Conservation (phyloP, 1,140 invertebrate species). For the Dermatophagoides farinae region DNA sequence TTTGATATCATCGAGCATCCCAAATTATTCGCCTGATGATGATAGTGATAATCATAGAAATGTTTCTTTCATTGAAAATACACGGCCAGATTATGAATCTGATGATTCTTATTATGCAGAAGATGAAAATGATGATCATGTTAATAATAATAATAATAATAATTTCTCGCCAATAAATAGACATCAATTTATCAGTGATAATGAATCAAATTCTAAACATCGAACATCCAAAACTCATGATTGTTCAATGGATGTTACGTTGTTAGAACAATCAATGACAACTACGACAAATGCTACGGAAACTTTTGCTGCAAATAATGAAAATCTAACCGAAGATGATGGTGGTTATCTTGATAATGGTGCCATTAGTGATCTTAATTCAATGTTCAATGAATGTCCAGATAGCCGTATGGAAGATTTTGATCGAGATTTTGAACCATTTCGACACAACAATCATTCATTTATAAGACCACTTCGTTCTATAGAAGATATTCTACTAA, state of each 20-base stretch:
- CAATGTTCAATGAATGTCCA: constrained; percentile 43
- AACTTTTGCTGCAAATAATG: not conserved
- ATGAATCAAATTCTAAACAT: not conserved
- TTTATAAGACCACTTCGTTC: not conserved
- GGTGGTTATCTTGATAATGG: constrained; percentile 65
- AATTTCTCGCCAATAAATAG: not conserved
- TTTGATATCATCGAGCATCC: not conserved
- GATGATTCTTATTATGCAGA: constrained; percentile 2
- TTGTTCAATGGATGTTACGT: no score
- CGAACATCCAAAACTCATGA: no score
- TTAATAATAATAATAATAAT: not conserved
- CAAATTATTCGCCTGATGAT: not conserved
- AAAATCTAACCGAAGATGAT: constrained; percentile 53
- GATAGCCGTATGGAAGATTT: constrained; percentile 29
- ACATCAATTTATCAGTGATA: not conserved
- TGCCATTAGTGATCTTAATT: constrained; percentile 60
- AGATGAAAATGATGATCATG: not conserved
- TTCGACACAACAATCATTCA: not conserved
- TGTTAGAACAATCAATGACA: no score
- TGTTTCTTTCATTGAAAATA: not conserved
- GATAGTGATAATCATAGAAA: not conserved
- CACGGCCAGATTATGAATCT: not conserved
- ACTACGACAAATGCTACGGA: not conserved
- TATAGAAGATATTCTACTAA: not conserved
- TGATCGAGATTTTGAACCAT: not conserved